Evolutionary conservation across 2,888 invertebrate species (phyloP), one percentile per base, ranked within the genome.

Genomic region (Drosophila putrida): DNA sequence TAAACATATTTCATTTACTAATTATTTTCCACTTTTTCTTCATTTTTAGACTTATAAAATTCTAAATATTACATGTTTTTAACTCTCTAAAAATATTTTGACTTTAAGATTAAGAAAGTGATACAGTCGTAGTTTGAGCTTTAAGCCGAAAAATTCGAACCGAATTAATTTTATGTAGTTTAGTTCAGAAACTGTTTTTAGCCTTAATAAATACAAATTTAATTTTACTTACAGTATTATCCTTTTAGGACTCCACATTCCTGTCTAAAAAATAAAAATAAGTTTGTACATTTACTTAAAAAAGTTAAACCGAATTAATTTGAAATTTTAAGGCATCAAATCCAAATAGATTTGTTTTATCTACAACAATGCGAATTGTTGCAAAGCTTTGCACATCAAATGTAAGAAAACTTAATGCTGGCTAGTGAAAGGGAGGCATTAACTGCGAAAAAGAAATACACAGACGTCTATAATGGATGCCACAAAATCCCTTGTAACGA

Each of bases 401-500:
- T 54, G 53, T 63, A 49, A 50, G 55, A 57, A 63, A 63, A 54
- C 62, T 54, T 53, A 64, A 71, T 59, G 64, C 46, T 46, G 54
- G 51, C 64, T 54, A 63, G 71, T 66, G 38, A 39, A 44, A 61
- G 47, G 39, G 31, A 4, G 41, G 54, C 71, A 73, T 55, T 62
- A 63, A 71, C 33, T 47, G 62, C 61, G 11, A 39, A 11, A 50
- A 25, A 50, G 10, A 39, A 10, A 13, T 6, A 33, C 54, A 57
- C 43, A 41, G 67, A 59, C 58, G 62, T 41, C 54, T 62, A 27
- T 66, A 63, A 71, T 66, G 58, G 72, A 60, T 54, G 65, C 73
- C 71, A 46, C 75, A 70, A 81, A 85, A 78, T 78, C 76, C 82
- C 82, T 71, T 82, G 82, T 82, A 69, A 75, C 81, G 77, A 75